phyloP scores from a whole-genome alignment of 2,113 vertebrate species.

The Mastomys natalensis region DNA sequence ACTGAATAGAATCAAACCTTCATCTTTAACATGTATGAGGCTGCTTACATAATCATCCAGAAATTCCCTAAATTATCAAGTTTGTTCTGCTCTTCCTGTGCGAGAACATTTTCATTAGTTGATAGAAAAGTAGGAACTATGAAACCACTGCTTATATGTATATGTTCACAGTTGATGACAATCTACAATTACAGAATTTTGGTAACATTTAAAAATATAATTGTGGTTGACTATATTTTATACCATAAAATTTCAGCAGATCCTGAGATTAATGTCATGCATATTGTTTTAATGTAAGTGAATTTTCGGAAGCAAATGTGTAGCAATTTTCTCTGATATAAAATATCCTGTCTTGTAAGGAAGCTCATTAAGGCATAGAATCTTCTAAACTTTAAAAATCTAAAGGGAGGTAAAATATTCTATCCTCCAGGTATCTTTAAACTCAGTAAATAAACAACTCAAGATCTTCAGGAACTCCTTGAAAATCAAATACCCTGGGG shows the following conservation, averaged over 20 bases:
- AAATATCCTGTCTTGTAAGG: neutral
- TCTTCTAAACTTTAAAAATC: neutral
- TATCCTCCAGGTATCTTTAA: neutral
- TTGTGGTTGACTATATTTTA: constrained; percentile 1
- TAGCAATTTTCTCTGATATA: neutral
- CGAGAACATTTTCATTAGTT: constrained; percentile 39
- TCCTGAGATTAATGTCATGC: neutral
- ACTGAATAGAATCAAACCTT: neutral
- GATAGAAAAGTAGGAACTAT: neutral
- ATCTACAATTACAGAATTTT: neutral
- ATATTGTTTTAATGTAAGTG: neutral
- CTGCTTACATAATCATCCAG: constrained; percentile 20
- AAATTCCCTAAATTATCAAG: neutral
- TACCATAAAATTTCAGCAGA: constrained; percentile 26
- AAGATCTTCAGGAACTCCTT: neutral
- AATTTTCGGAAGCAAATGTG: neutral
- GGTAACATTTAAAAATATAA: constrained; percentile 12
- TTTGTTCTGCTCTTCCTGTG: neutral
- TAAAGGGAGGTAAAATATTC: neutral
- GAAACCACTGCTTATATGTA: neutral
- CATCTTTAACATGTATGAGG: constrained; percentile 15
- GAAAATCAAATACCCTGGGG: neutral
- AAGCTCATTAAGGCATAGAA: neutral
- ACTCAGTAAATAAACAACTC: neutral
- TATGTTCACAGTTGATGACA: neutral